Percentiles rank a stretch among this genome's conserved stretches.
phyloP scores from a whole-genome alignment of 1,140 invertebrate genomes.

The Cardiocondyla obscurior region DNA sequence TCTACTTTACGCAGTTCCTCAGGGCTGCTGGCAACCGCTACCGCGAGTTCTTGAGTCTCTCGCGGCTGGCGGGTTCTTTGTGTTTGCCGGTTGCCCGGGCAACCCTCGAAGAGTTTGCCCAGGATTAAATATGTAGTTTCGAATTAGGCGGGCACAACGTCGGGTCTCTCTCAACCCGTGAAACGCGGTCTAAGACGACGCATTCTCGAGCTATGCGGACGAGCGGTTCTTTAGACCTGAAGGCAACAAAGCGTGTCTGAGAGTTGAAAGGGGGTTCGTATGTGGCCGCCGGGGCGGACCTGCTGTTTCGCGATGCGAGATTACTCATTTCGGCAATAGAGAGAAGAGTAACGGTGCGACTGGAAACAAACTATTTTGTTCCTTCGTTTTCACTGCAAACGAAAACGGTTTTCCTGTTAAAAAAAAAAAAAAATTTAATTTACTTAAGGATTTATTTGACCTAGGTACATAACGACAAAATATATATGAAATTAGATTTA shows the following conservation, averaged over 20 bases:
- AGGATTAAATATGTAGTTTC: constrained; percentile 83
- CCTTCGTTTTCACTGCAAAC: background rate
- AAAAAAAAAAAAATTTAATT: background rate
- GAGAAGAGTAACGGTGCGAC: background rate
- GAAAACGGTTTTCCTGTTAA: background rate
- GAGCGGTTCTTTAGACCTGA: constrained; percentile 25
- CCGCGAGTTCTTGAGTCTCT: constrained; percentile 70
- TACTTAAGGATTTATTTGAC: background rate
- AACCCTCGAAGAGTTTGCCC: constrained; percentile 75
- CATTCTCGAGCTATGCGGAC: constrained; percentile 16
- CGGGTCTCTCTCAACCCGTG: background rate
- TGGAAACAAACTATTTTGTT: background rate
- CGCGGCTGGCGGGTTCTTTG: constrained; percentile 72
- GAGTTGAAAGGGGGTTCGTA: background rate
- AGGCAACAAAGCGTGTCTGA: constrained; percentile 26
- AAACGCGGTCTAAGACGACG: constrained; percentile 42
- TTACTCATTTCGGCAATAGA: constrained; percentile 20
- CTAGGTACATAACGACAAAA: too few relatives aligned
- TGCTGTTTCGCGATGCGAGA: background rate
- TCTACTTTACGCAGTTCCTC: constrained; percentile 62
- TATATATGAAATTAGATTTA: background rate
- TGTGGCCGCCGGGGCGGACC: background rate
- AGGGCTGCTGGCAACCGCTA: constrained; percentile 9
- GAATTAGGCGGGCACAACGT: constrained; percentile 79
- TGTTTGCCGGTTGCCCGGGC: constrained; percentile 70